These are phyloP conservation scores for Watsonalla binaria DNA, from an alignment of 2,888 invertebrate genomes.

Conservation along the genomic window DNA sequence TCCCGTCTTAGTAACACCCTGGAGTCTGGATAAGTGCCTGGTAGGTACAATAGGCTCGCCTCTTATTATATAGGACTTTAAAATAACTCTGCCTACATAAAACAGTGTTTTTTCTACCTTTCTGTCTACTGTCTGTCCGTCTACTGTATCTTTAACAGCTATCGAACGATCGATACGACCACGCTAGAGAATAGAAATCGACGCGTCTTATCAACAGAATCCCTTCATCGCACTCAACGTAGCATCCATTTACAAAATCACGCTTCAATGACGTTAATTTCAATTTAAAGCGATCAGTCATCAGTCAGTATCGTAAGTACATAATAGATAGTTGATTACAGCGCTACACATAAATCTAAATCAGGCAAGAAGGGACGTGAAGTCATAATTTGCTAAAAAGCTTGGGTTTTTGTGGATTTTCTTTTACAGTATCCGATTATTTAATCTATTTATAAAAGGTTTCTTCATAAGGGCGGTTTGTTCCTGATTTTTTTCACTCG, in stretches of 20 bases:
- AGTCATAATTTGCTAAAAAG: constrained; percentile 68
- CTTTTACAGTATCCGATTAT: constrained; percentile 35
- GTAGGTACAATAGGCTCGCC: too few species aligned
- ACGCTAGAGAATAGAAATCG: background rate
- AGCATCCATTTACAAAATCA: background rate
- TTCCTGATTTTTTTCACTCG: too few species aligned
- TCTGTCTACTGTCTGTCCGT: too few species aligned
- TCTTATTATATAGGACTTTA: too few species aligned
- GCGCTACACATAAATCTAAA: constrained; percentile 56
- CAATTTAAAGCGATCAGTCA: constrained; percentile 11
- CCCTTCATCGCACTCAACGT: constrained; percentile 4
- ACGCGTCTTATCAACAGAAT: background rate
- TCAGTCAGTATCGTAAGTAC: constrained; percentile 25
- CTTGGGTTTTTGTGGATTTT: constrained; percentile 36
- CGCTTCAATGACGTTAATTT: background rate
- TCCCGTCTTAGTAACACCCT: too few species aligned
- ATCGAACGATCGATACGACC: too few species aligned
- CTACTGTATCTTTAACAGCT: too few species aligned
- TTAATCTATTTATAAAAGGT: background rate
- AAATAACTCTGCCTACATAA: too few species aligned
- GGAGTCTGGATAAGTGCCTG: too few species aligned
- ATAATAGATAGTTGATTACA: constrained; percentile 52
- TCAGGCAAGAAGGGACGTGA: constrained; percentile 53
- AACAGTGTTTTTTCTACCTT: too few species aligned
- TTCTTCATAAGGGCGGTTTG: background rate